These are phyloP conservation scores for Drosophila silvestris DNA, from an alignment of 2,888 invertebrate species.

Conservation along the genomic window DNA sequence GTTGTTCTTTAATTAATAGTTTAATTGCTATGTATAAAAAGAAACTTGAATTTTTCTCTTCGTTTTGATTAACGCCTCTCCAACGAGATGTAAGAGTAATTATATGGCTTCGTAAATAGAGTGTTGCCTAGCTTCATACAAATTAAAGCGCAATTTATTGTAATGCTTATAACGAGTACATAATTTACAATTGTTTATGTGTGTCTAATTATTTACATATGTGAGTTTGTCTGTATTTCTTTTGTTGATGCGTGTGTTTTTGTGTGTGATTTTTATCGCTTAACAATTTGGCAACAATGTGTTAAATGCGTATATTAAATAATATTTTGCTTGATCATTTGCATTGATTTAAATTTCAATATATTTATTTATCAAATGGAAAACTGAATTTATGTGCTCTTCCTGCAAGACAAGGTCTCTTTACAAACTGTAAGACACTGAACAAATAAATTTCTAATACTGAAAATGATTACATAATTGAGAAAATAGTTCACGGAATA, in stretches of 20 bases:
- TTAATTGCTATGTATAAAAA: constrained; percentile 28
- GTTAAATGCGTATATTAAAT: constrained; percentile 26
- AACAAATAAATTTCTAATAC: background rate
- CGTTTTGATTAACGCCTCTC: constrained; percentile 34
- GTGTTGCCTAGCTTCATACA: constrained; percentile 34
- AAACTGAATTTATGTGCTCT: constrained; percentile 16
- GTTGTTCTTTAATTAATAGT: constrained; percentile 25
- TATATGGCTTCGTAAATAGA: constrained; percentile 9
- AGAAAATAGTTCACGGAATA: background rate
- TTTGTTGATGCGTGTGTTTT: constrained; percentile 1
- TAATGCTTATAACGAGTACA: constrained; percentile 65
- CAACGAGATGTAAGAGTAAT: constrained; percentile 1
- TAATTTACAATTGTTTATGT: constrained; percentile 68
- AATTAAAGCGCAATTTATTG: constrained; percentile 52
- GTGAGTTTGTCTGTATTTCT: constrained; percentile 26
- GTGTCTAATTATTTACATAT: constrained; percentile 65
- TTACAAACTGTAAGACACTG: background rate
- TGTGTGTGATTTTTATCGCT: constrained; percentile 2
- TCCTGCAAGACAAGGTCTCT: background rate
- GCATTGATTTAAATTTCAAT: constrained; percentile 28
- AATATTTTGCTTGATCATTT: constrained; percentile 31
- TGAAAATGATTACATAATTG: background rate
- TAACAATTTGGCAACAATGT: constrained; percentile 61
- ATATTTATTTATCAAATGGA: constrained; percentile 2
- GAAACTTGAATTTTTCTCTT: constrained; percentile 4